Evolutionary conservation across 1,140 invertebrate species (phyloP), one percentile per base, ranked within the genome.

Genomic region (Holcopasites calliopsidis): DNA sequence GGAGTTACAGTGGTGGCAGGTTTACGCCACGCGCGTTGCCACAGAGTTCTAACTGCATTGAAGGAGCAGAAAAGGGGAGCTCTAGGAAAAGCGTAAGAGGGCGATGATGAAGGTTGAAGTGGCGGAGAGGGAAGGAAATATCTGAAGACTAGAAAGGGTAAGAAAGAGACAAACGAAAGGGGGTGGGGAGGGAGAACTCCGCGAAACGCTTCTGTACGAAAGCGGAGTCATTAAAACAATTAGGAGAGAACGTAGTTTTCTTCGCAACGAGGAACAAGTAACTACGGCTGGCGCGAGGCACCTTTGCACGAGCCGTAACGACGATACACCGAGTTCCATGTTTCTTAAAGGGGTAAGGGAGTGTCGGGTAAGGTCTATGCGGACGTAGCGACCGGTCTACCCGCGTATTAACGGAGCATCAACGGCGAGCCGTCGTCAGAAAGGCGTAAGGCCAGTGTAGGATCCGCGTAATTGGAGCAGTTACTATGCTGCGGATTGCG

Each of bases 161-260:
- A 16, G 65, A 28, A 35, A 35, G 62, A 16, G 26, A 72, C 49
- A n/a, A 16, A 49, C n/a, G 61, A 52, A 44, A 50, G 58, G 61
- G 65, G 76, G 77, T 64, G 77, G 78, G 70, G 76, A 68, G 58
- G 40, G 60, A 50, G 23, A n/a, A n/a, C n/a, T 4, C 6, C n/a
- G 64, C 42, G 44, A 58, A 58, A 64, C 35, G 44, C n/a, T n/a
- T 31, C 16, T 50, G 31, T 65, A 66, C 40, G 77, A 77, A 79
- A 82, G 61, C 78, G 58, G 81, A 86, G 88, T 87, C 89, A 89
- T 90, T 89, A 90, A 88, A 88, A 86, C 87, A 89, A 89, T 89
- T 88, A 86, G 80, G 84, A 74, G 82, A 83, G 77, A 83, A 60
- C 79, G 73, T 55, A 77, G 80, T 80, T 81, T 82, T 81, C 79